These are phyloP conservation scores for Pagetopsis macropterus DNA, from an alignment of 2,797 vertebrate genomes.

Conservation along the genomic window DNA sequence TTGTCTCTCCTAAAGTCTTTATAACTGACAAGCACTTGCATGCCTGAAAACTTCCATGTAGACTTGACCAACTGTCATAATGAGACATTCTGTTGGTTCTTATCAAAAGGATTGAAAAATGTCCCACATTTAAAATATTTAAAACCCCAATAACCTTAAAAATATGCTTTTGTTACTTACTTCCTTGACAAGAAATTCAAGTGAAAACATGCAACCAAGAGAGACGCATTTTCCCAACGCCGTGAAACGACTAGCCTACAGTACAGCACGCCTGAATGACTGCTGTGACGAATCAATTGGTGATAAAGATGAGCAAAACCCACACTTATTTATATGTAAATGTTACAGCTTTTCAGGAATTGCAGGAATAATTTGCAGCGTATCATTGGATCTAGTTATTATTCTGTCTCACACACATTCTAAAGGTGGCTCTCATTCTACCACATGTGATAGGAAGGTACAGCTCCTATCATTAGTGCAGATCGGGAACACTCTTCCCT, in stretches of 20 bases:
- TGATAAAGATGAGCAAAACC: slow-evolving; percentile 22
- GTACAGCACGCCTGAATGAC: slow-evolving; percentile 10
- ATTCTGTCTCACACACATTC: slow-evolving; percentile 23
- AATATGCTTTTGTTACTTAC: background rate
- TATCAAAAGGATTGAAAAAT: background rate
- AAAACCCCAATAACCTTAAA: background rate
- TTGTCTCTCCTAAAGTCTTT: background rate
- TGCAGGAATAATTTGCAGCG: slow-evolving; percentile 17
- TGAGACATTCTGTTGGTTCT: background rate
- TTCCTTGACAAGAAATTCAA: slow-evolving; percentile 8
- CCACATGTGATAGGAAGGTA: slow-evolving; percentile 31
- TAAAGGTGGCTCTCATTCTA: slow-evolving; percentile 9
- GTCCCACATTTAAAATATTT: background rate
- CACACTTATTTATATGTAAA: slow-evolving; percentile 40
- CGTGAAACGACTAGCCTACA: background rate
- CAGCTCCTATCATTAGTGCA: slow-evolving; percentile 25
- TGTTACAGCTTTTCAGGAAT: slow-evolving; percentile 34
- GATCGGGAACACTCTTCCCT: slow-evolving; percentile 16
- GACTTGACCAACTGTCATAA: background rate
- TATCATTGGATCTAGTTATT: slow-evolving; percentile 37
- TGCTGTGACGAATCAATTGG: background rate
- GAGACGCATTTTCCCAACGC: background rate
- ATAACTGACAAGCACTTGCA: background rate
- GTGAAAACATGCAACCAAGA: background rate
- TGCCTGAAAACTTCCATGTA: background rate